Evolutionary conservation across 2,888 invertebrate species (phyloP).

Genomic region (Salticus scenicus): DNA sequence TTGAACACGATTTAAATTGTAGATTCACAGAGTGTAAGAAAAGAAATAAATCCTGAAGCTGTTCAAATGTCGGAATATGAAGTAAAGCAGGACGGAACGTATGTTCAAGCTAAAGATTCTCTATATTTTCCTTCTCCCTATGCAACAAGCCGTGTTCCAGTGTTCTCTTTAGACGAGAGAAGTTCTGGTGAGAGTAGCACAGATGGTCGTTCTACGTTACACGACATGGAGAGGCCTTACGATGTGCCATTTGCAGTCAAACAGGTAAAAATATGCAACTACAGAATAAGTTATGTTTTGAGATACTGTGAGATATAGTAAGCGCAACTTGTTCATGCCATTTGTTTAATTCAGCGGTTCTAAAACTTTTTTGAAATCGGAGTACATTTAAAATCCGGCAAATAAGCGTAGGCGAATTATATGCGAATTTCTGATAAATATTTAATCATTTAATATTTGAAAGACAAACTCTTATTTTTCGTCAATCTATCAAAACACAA

Average conservation of each 20-base stretch:
- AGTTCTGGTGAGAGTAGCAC: slow-evolving; percentile 65
- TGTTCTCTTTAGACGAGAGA: slow-evolving; percentile 56
- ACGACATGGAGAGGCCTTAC: slow-evolving; percentile 60
- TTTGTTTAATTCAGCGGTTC: too few species aligned
- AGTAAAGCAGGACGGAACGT: slow-evolving; percentile 54
- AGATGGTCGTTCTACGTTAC: slow-evolving; percentile 59
- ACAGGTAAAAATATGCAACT: slow-evolving; percentile 46
- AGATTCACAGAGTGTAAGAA: slow-evolving; percentile 54
- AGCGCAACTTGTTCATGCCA: too few species aligned
- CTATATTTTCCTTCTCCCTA: slow-evolving; percentile 62
- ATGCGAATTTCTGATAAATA: too few species aligned
- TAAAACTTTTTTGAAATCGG: too few species aligned
- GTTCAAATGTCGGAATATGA: slow-evolving; percentile 66
- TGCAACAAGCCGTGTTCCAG: slow-evolving; percentile 61
- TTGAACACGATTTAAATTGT: too few species aligned
- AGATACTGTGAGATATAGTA: too few species aligned
- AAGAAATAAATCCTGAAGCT: slow-evolving; percentile 57
- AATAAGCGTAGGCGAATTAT: too few species aligned
- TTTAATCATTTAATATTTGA: too few species aligned
- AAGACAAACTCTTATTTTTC: too few species aligned
- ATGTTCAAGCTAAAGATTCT: slow-evolving; percentile 50
- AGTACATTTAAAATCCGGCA: too few species aligned
- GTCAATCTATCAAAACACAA: too few species aligned
- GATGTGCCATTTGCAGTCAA: slow-evolving; percentile 69
- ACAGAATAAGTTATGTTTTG: too few species aligned